These are phyloP conservation scores for Arenaria interpres DNA, from an alignment of 2,113 vertebrate genomes.

Conservation along the genomic window DNA sequence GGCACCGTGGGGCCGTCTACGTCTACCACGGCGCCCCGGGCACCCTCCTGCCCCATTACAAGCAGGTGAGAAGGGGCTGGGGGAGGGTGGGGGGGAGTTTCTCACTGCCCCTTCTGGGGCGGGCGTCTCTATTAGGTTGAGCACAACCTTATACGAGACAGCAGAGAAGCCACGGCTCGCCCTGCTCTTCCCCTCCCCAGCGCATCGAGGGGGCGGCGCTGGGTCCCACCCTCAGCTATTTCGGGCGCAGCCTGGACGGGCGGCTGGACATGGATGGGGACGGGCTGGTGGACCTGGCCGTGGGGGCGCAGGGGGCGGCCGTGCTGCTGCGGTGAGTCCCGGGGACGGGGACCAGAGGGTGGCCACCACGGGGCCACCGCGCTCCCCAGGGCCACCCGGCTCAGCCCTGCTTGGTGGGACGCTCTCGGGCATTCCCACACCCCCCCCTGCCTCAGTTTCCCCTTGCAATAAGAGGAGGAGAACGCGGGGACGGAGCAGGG, in stretches of 20 bases:
- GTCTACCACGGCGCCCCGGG: slow-evolving; percentile 83
- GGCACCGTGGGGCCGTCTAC: slow-evolving; percentile 89
- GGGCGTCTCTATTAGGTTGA: too few species aligned
- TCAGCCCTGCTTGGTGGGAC: not conserved
- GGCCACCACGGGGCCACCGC: not conserved
- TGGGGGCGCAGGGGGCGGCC: slow-evolving; percentile 89
- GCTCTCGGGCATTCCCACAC: rapidly evolving
- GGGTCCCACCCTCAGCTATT: slow-evolving; percentile 83
- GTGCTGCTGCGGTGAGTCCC: slow-evolving; percentile 84
- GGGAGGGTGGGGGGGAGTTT: not conserved
- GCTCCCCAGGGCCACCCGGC: too few species aligned
- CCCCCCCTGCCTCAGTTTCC: not conserved
- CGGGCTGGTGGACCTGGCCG: slow-evolving; percentile 87
- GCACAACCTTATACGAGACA: rapidly evolving
- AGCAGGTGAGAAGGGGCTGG: slow-evolving; percentile 74
- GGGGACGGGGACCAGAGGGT: not conserved
- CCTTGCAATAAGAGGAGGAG: not conserved
- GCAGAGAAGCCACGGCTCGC: rapidly evolving
- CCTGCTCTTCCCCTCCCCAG: slow-evolving; percentile 60
- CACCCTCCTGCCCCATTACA: slow-evolving; percentile 76
- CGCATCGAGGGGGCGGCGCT: slow-evolving; percentile 81
- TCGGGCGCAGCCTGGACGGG: slow-evolving; percentile 91
- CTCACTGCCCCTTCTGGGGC: too few species aligned
- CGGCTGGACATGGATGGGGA: slow-evolving; percentile 88
- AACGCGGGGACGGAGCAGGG: not conserved